Evolutionary conservation across 2,888 invertebrate genomes (phyloP), one percentile per base, ranked within the genome.

Genomic region (Cheilosia variabilis): DNA sequence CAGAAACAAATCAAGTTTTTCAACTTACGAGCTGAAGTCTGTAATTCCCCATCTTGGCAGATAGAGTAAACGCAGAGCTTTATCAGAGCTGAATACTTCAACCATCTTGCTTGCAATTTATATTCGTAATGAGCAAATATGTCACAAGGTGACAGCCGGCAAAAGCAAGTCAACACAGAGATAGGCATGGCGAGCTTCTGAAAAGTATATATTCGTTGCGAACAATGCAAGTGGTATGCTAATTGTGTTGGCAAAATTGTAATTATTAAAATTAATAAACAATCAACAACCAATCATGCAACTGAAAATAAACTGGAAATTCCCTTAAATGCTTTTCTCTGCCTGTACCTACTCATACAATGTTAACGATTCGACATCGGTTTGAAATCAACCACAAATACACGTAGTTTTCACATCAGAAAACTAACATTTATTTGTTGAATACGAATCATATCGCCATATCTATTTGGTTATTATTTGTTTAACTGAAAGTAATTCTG

Each of bases 51-150:
- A 47, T 37, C 34, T 9, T 19, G 13, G 37, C 15, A 22, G 9
- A 50, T 7, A 37, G 37, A 37, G 37, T 37, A 13, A 13, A 13
- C 13, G 4, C 22, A 71, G 34, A 47, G 22, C 22, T 52, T 76
- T 62, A 63, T 77, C 57, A 78, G 13, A 68, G 7, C 17, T 52
- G 43, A 34, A 63, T 17, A 34, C 24, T 60, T 31, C 34, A 45
- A 47, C 60, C 50, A 63, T 58, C 76, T 73, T 34, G 63, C 43
- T 75, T 71, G 27, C 27, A 53, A 60, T 66, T 77, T 66, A 65
- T 66, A 77, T 75, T 65, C 53, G 37, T 43, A 53, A 77, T 62
- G 62, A 55, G 60, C 60, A 72, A 82, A 82, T 60, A 66, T 77
- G 72, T 72, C 82, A 72, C 22, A 77, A 43, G 55, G 34, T 77